These are phyloP conservation scores for Hybognathus amarus DNA, from an alignment of 2,797 vertebrate species.

Conservation along the genomic window DNA sequence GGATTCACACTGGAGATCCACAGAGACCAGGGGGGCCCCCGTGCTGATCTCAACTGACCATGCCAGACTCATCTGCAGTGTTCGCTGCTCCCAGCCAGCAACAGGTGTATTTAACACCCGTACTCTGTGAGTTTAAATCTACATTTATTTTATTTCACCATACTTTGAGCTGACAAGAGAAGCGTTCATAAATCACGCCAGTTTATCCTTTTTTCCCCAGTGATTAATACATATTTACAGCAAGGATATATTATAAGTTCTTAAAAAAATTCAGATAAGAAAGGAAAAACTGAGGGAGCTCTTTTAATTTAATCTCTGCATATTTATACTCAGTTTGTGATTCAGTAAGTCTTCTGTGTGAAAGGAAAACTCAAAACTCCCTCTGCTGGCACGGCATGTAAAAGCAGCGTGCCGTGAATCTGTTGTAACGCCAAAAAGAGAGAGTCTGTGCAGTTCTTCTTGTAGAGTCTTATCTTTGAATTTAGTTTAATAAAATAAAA, in stretches of 20 bases:
- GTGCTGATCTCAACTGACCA: slow-evolving; percentile 65
- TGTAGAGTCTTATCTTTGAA: not conserved
- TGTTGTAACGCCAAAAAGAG: not conserved
- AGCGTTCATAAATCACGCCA: not conserved
- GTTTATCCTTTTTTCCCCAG: not conserved
- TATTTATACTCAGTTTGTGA: not conserved
- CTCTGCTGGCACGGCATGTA: slow-evolving; percentile 69
- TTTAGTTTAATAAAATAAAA: not conserved
- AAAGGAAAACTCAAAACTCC: slow-evolving; percentile 61
- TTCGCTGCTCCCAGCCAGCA: slow-evolving; percentile 67
- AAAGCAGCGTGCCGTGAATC: not conserved
- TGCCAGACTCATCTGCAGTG: slow-evolving; percentile 71
- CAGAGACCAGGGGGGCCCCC: slow-evolving; percentile 63
- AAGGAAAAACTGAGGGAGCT: no score
- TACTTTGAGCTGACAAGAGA: not conserved
- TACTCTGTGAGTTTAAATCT: slow-evolving; percentile 62
- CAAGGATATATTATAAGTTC: not conserved
- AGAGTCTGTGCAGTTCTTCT: not conserved
- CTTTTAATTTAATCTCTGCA: not conserved
- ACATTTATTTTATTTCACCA: slow-evolving; percentile 51
- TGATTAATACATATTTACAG: not conserved
- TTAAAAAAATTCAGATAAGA: not conserved
- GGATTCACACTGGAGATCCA: slow-evolving; percentile 79
- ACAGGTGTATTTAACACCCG: slow-evolving; percentile 76
- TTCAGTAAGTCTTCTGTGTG: not conserved